Conservation (phyloP, 64 coral and sea anemone species). For the Montipora efflorescens region DNA sequence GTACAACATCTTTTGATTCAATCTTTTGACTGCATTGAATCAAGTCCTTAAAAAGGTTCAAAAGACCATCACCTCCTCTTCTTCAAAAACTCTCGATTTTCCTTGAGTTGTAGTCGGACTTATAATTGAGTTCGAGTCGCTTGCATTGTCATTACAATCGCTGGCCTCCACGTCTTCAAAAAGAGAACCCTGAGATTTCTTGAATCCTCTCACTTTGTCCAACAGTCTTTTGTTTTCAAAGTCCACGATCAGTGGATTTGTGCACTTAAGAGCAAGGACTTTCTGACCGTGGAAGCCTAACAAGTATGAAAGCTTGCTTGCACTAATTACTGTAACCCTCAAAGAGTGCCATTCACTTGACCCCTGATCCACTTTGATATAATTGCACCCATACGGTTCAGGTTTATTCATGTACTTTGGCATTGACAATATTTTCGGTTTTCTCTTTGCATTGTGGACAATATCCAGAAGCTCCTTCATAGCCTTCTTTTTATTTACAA, state of each 20-base stretch:
- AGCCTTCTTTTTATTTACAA: too few species aligned
- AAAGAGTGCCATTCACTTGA: too few species aligned
- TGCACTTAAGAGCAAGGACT: background rate
- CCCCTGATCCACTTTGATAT: too few species aligned
- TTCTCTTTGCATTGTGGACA: too few species aligned
- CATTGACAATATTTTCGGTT: too few species aligned
- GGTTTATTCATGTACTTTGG: too few species aligned
- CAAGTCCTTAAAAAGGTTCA: conserved; percentile 2
- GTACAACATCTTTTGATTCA: background rate
- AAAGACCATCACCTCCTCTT: background rate
- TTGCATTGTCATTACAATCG: background rate
- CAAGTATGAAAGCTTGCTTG: too few species aligned
- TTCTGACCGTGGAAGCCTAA: background rate
- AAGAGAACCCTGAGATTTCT: background rate
- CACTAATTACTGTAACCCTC: too few species aligned
- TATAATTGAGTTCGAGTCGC: background rate
- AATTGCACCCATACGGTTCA: too few species aligned
- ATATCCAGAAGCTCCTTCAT: too few species aligned
- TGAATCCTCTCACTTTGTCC: conserved; percentile 18
- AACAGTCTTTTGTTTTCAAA: background rate
- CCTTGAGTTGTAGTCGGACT: conserved; percentile 8
- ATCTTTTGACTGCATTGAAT: background rate
- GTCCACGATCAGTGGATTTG: background rate
- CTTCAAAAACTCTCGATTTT: conserved; percentile 8
- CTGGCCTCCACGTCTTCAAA: background rate